Conservation (phyloP, 2,888 invertebrate genomes). For the Caenorhabditis wallacei region DNA sequence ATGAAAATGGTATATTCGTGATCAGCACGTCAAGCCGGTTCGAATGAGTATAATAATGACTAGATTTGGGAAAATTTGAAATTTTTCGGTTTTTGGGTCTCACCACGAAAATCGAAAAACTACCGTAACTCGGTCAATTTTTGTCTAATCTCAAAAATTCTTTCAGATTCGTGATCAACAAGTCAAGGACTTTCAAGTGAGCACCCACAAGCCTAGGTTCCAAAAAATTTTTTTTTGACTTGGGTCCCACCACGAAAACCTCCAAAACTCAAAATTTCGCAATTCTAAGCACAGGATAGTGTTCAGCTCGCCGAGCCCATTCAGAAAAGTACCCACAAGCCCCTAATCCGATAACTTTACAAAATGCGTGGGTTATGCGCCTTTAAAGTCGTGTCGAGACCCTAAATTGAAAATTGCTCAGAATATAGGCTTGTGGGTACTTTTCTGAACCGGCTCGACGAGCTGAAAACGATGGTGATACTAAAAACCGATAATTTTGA, state of each 20-base stretch:
- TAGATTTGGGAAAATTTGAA: too few relatives aligned
- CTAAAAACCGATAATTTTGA: too few relatives aligned
- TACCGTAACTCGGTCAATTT: neutral
- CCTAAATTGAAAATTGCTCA: too few relatives aligned
- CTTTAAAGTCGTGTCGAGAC: too few relatives aligned
- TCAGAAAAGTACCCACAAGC: too few relatives aligned
- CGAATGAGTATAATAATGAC: conserved; percentile 1
- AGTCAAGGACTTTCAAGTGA: neutral
- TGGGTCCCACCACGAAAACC: neutral
- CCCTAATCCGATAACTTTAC: too few relatives aligned
- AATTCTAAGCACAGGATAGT: too few relatives aligned
- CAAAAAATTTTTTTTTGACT: neutral
- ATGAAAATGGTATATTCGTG: neutral
- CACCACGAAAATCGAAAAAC: neutral
- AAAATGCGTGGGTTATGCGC: too few relatives aligned
- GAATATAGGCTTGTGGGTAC: too few relatives aligned
- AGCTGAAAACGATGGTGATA: too few relatives aligned
- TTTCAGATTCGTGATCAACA: neutral
- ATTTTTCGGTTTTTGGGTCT: neutral
- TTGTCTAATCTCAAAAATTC: neutral
- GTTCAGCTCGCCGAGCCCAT: too few relatives aligned
- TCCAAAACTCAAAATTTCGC: neutral
- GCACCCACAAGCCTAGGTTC: neutral
- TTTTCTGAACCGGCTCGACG: too few relatives aligned
- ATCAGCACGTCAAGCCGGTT: neutral